Percentiles rank a stretch among this genome's conserved stretches.
Evolutionary conservation across 2,797 vertebrate genomes (phyloP).

Genomic region (Gallinago solitaria): DNA sequence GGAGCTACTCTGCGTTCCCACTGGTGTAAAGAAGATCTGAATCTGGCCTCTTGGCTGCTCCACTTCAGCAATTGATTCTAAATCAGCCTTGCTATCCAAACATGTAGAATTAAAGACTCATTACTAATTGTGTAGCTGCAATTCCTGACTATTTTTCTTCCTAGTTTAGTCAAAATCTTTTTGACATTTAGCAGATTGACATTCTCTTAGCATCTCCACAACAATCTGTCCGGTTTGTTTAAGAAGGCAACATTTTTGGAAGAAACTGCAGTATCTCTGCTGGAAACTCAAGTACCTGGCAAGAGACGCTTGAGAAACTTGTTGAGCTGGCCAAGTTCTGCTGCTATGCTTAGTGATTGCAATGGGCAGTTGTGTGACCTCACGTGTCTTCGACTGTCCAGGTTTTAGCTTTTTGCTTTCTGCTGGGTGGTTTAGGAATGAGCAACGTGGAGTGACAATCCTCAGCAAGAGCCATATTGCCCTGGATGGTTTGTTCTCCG

Average conservation of each 20-base stretch:
- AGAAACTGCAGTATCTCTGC: conserved; percentile 45
- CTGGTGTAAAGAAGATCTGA: neutral
- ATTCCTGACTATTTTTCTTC: conserved; percentile 52
- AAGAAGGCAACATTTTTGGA: conserved; percentile 57
- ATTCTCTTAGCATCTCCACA: conserved; percentile 56
- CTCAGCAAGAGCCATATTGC: neutral
- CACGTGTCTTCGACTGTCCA: neutral
- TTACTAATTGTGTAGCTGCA: conserved; percentile 27
- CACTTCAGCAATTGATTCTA: conserved; percentile 30
- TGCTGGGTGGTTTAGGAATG: neutral
- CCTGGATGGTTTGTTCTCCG: neutral
- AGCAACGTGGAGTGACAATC: neutral
- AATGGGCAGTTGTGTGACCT: neutral
- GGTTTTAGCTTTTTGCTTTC: conserved; percentile 14
- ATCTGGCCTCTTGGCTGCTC: neutral
- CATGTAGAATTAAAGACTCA: conserved; percentile 33
- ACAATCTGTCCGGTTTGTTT: conserved; percentile 61
- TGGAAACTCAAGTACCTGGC: conserved; percentile 66
- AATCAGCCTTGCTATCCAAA: conserved; percentile 26
- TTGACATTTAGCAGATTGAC: conserved; percentile 67
- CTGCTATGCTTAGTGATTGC: conserved; percentile 1
- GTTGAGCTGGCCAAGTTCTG: conserved; percentile 42
- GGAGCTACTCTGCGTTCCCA: neutral
- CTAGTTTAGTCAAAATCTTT: conserved; percentile 52
- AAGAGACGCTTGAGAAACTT: neutral